Percentiles rank a stretch among this genome's conserved stretches.
Conservation (phyloP, 1,140 invertebrate species). For the Tribolium castaneum region DNA sequence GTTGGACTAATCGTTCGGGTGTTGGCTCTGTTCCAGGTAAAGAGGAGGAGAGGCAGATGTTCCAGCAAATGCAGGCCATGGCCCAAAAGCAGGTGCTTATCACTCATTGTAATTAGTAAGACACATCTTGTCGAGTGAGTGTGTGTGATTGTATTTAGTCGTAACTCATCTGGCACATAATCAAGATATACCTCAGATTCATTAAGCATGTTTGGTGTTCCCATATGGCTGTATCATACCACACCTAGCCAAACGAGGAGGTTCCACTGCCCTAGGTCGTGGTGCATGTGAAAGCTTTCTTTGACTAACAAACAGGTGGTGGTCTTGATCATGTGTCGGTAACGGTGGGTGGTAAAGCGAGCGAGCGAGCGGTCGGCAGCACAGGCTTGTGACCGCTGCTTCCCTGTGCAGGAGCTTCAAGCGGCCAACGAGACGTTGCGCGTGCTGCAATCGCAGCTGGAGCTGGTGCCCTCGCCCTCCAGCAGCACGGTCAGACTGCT, state of each 20-base stretch:
- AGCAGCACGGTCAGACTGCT: slow-evolving; percentile 80
- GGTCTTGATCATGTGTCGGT: slow-evolving; percentile 57
- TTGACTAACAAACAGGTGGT: slow-evolving; percentile 12
- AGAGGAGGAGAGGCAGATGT: slow-evolving; percentile 94
- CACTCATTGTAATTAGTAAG: slow-evolving; percentile 45
- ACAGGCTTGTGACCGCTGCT: slow-evolving; percentile 47
- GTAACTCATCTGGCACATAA: slow-evolving; percentile 58
- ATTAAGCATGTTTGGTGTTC: slow-evolving; percentile 57
- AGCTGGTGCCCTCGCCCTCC: slow-evolving; percentile 77
- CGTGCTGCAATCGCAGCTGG: slow-evolving; percentile 81
- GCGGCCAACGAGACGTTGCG: slow-evolving; percentile 83
- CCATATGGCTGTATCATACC: slow-evolving; percentile 43
- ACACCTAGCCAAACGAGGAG: slow-evolving; percentile 23
- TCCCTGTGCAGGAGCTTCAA: slow-evolving; percentile 78
- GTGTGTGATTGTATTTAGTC: slow-evolving; percentile 52
- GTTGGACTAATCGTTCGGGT: slow-evolving; percentile 59
- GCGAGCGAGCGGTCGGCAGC: slow-evolving; percentile 49
- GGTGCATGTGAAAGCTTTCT: slow-evolving; percentile 29
- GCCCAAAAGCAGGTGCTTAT: slow-evolving; percentile 94
- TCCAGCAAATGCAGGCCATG: slow-evolving; percentile 95
- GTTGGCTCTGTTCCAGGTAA: slow-evolving; percentile 79
- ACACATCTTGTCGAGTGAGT: slow-evolving; percentile 50
- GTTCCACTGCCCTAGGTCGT: background rate
- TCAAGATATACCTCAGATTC: slow-evolving; percentile 53
- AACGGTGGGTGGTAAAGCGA: slow-evolving; percentile 57